Conservation (phyloP, 2,113 vertebrate genomes). For the Aphelocoma coerulescens region DNA sequence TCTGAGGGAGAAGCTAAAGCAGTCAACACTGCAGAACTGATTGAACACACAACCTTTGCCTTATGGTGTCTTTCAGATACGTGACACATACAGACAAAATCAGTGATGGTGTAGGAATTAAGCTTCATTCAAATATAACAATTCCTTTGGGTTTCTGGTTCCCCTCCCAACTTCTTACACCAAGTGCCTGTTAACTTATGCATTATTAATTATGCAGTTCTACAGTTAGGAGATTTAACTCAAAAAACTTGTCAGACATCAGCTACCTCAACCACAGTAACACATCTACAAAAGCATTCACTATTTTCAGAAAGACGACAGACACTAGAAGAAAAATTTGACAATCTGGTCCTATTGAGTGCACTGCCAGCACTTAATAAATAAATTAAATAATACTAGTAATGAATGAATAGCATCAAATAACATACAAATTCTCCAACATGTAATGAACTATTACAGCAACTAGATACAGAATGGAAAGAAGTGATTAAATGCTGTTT, state of each 20-base stretch:
- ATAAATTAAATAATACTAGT: neutral
- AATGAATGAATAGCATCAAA: neutral
- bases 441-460: neutral
- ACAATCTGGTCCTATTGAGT: neutral
- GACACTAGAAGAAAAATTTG: neutral
- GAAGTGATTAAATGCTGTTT: neutral
- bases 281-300: neutral
- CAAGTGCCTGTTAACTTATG: neutral
- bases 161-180: neutral
- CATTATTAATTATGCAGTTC: neutral
- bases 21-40: neutral
- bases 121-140: neutral
- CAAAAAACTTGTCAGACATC: neutral
- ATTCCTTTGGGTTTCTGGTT: neutral
- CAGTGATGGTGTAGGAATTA: neutral
- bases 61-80: neutral
- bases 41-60: fast-evolving
- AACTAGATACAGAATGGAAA: neutral
- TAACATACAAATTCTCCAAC: neutral
- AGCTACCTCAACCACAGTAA: neutral
- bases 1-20: neutral
- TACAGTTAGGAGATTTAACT: neutral
- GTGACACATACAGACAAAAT: neutral
- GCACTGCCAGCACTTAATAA: neutral
- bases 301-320: neutral